These are phyloP conservation scores for Drosophila equinoxialis DNA, from an alignment of 1,140 invertebrate genomes.

Conservation along the genomic window DNA sequence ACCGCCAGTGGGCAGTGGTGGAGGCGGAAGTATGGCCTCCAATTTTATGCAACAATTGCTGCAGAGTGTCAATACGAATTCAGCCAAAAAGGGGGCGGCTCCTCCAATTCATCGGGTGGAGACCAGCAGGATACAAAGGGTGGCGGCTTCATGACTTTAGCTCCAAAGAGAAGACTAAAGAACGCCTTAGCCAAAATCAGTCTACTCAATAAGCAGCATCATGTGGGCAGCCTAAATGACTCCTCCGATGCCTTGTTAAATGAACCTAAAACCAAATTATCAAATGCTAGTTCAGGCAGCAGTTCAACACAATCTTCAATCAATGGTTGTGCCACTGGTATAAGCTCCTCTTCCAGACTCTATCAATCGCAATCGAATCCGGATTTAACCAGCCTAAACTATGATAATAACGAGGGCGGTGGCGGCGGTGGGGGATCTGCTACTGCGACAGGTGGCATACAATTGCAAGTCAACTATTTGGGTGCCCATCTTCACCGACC, in stretches of 20 bases:
- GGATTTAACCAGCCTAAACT: conserved; percentile 91
- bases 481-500: conserved; percentile 68
- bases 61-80: conserved; percentile 73
- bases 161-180: conserved; percentile 91
- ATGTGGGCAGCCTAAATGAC: conserved; percentile 62
- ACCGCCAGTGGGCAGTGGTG: conserved; percentile 49
- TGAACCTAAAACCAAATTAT: conserved; percentile 59
- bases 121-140: conserved; percentile 85
- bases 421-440: conserved; percentile 26
- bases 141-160: conserved; percentile 93
- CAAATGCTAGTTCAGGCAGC: conserved; percentile 51
- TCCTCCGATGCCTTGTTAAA: conserved; percentile 66
- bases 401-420: conserved; percentile 85
- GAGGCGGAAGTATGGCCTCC: conserved; percentile 63
- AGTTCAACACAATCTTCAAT: conserved; percentile 53
- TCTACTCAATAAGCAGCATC: conserved; percentile 91
- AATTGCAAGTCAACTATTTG: conserved; percentile 64
- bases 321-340: conserved; percentile 39
- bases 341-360: conserved; percentile 81
- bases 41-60: conserved; percentile 78
- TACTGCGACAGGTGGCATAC: conserved; percentile 7
- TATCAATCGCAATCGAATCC: conserved; percentile 96
- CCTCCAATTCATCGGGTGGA: conserved; percentile 67
- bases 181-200: conserved; percentile 96
- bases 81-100: conserved; percentile 85